Conservation (phyloP, 2,888 invertebrate genomes). For the Chloroclysta siterata region DNA sequence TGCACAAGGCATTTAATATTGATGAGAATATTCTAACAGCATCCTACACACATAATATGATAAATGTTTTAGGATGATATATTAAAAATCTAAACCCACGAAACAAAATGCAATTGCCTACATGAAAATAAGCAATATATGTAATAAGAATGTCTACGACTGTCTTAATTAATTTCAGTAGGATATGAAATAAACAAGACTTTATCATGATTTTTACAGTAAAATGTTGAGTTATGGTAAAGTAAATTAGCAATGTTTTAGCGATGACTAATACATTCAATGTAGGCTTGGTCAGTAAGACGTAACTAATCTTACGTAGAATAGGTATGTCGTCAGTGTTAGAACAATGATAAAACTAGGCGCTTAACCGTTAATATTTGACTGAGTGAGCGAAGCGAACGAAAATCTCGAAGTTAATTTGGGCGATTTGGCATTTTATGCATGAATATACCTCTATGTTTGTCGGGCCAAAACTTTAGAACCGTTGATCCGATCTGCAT, state of each 20-base stretch:
- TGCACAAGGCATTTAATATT: constrained; percentile 28
- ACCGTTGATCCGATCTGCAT: no score
- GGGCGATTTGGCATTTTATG: no score
- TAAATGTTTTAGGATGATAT: constrained; percentile 33
- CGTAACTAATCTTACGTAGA: constrained; percentile 16
- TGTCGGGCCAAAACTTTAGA: no score
- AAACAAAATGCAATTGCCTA: constrained; percentile 14
- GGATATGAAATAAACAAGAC: no score
- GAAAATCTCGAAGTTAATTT: no score
- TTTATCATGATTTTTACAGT: no score
- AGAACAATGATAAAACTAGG: constrained; percentile 34
- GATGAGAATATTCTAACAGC: constrained; percentile 32
- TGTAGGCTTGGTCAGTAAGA: constrained; percentile 29
- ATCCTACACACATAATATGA: constrained; percentile 37
- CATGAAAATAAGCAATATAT: background rate
- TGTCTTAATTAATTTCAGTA: no score
- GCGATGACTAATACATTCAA: constrained; percentile 28
- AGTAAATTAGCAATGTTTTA: constrained; percentile 22
- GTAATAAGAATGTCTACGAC: no score
- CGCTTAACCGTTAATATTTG: no score
- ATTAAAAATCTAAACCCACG: constrained; percentile 36
- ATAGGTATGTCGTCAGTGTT: constrained; percentile 13
- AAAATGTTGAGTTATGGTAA: background rate
- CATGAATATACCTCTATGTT: no score
- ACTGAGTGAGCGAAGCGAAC: no score